Evolutionary conservation across 2,797 vertebrate species (phyloP), one percentile per base, ranked within the genome.

Genomic region (Cryptoprocta ferox): DNA sequence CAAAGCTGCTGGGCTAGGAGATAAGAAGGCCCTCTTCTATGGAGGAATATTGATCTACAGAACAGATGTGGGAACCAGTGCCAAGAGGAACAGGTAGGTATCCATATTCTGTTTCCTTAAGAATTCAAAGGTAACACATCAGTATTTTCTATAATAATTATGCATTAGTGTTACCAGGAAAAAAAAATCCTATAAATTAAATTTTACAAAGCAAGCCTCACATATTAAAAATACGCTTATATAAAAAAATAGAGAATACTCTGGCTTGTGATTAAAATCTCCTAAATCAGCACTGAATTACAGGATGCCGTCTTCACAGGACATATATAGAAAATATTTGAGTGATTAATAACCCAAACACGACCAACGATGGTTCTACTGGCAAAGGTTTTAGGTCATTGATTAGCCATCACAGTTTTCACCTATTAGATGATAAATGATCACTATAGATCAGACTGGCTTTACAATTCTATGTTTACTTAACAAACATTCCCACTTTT

Each of bases 271-370:
- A 83, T 79, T 83, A 66, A 79, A 89, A 73, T 45, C 30, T 91
- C n/a, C 68, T 92, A 92, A 93, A 35, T 59, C 79, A 45, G 63
- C 61, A 94, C 8, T 95, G 42, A 94, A 19, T 94, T 95, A 94
- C 6, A 88, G 65, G 26, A 7, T 56, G 21, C 15, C 80, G 9
- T 95, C 80, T 84, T 21, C 19, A 85, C 0, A 78, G 0, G n/a
- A n/a, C 1, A 87, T 39, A 93, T 28, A 45, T 53, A 59, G 18
- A 86, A 89, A 94, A 45, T 35, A 82, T 76, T 89, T 89, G 71
- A 75, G 26, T 45, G 14, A 16, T 42, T 48, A 45, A 11, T 50
- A 32, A 78, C 30, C 18, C 19, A 87, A 80, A 95, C 89, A 86
- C 42, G 18, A 80, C 48, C 61, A 82, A 56, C 48, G 18, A 45